Conservation (phyloP, 2,888 invertebrate genomes). For the Diarsia dahlii region DNA sequence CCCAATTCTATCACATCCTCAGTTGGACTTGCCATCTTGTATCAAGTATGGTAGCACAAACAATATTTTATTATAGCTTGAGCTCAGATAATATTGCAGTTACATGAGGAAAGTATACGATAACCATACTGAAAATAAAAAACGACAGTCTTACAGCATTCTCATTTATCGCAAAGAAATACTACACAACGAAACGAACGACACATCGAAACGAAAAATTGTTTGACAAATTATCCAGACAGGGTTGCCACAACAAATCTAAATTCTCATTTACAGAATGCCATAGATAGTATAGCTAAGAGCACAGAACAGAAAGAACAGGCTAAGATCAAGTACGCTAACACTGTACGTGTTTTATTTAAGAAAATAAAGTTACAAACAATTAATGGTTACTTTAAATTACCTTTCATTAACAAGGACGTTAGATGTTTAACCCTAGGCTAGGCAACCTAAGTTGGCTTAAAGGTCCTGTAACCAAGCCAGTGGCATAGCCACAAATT, state of each 20-base stretch:
- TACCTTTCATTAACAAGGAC: too few species aligned
- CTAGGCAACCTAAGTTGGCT: too few species aligned
- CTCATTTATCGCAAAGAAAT: conserved; percentile 15
- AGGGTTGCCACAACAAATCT: conserved; percentile 10
- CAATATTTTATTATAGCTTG: background rate
- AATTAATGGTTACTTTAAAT: background rate
- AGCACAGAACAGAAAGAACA: too few species aligned
- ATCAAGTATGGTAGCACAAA: conserved; percentile 19
- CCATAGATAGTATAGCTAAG: too few species aligned
- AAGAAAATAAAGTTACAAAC: background rate
- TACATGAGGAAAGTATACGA: conserved; percentile 2
- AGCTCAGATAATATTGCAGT: conserved; percentile 8
- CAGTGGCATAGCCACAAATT: too few species aligned
- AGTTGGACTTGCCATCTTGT: conserved; percentile 77
- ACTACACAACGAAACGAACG: conserved; percentile 27
- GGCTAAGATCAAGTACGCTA: background rate
- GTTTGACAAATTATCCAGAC: conserved; percentile 36
- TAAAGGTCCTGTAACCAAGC: too few species aligned
- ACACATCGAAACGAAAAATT: conserved; percentile 44
- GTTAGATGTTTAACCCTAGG: too few species aligned
- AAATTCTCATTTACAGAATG: background rate
- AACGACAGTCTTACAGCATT: conserved; percentile 15
- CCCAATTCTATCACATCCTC: conserved; percentile 87
- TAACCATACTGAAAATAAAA: background rate
- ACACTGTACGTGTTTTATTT: background rate